Evolutionary conservation across 2,113 vertebrate species (phyloP).

Genomic region (Malurus alboscapulatus): DNA sequence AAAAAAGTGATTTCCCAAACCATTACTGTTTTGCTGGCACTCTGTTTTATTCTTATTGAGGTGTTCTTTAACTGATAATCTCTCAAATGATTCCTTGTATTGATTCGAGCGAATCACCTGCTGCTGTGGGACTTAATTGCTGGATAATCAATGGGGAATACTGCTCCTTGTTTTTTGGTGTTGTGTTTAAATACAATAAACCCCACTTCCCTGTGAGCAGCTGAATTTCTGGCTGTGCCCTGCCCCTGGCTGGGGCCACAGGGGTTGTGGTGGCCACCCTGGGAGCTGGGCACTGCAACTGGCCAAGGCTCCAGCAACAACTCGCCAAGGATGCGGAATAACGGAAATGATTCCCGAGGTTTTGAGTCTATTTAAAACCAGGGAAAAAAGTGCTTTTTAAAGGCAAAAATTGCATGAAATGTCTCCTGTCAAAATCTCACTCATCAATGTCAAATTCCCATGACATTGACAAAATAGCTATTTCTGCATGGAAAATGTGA

Average conservation of each 20-base stretch:
- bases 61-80: neutral
- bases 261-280: fast-evolving
- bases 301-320: neutral
- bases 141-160: neutral
- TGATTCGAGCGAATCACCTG: neutral
- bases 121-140: neutral
- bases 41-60: neutral
- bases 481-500: slow-evolving; percentile 42
- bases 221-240: neutral
- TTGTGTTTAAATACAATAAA: neutral
- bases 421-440: slow-evolving; percentile 50
- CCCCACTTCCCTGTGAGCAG: fast-evolving
- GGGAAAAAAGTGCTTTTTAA: neutral
- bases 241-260: fast-evolving
- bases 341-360: neutral
- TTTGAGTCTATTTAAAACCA: slow-evolving; percentile 33
- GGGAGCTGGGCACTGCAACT: neutral
- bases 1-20: neutral
- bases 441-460: slow-evolving; percentile 45
- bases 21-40: neutral
- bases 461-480: slow-evolving; percentile 49
- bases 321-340: neutral
- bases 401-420: slow-evolving; percentile 32
- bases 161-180: neutral
- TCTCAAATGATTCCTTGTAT: neutral